phyloP scores from a whole-genome alignment of 2,113 vertebrate species.

The Esox niger region DNA sequence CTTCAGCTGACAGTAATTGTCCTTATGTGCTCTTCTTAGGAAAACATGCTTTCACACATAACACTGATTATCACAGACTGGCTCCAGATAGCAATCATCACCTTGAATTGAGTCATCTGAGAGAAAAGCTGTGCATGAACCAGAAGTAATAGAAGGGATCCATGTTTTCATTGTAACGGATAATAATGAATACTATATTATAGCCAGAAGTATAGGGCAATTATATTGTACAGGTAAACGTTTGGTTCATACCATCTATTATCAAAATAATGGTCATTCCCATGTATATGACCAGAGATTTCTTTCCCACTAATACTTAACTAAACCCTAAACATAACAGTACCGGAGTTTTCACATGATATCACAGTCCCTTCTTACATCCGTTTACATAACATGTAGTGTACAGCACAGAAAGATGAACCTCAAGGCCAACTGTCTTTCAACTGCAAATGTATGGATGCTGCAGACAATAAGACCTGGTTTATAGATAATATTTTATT shows the following conservation, averaged over 20 bases:
- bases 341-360: background rate
- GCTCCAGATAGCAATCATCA: conserved; percentile 67
- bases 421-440: background rate
- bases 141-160: conserved; percentile 49
- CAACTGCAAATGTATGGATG: background rate
- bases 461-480: conserved; percentile 10
- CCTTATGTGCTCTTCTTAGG: conserved; percentile 64
- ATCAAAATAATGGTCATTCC: no score
- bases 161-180: no score
- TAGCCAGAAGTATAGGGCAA: conserved; percentile 9
- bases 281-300: no score
- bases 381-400: background rate
- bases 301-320: no score
- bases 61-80: conserved; percentile 54
- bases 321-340: conserved; percentile 1
- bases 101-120: conserved; percentile 60
- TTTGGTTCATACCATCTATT: background rate
- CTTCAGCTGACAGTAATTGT: conserved; percentile 66
- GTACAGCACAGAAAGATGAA: background rate
- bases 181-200: conserved; percentile 18
- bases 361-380: background rate
- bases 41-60: conserved; percentile 66
- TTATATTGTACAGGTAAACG: conserved; percentile 21
- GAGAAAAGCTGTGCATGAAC: conserved; percentile 43
- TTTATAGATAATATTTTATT: conserved; percentile 11